Base-by-base conservation (phyloP, 2,888 invertebrate species). In the Aquatica leii region DNA sequence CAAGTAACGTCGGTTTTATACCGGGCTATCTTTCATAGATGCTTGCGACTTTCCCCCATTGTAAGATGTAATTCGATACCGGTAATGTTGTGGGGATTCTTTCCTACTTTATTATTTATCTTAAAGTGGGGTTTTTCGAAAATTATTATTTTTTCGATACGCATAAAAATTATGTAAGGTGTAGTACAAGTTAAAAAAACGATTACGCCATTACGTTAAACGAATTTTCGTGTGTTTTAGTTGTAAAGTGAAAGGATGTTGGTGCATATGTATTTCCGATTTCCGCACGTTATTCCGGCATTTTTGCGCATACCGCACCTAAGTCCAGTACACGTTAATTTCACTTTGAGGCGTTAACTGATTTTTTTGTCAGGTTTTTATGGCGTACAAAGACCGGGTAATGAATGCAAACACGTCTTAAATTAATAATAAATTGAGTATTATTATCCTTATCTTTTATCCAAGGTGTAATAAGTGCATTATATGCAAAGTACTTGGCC, bases 1-100 rank as follows among this genome's bases (percentile, higher is more conserved):
- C 70, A 70, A 69, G 67, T 64, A 69, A 67, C 62, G 68, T 68
- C 66, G 69, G 74, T 77, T 80, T 74, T 80, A 80, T 80, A 80
- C 74, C 71, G 69, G 70, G 68, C 72, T 74, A 74, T 76, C 72
- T 76, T 78, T 74, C 66, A 52, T 67, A 65, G 71, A 72, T 73
- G 74, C 73, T 70, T 71, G 70, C 66, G 71, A 66, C 71, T 72
- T 76, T 76, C 76, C 78, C 79, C 78, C 77, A 56, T 62, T 67
- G 55, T 20, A 46, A 58, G 53, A 56, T 59, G 51, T 56, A 15
- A 41, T 12, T 46, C 11, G 4, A 3, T 46, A 20, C 17, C 46
- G 41, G 46, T 24, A 24, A 2, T 4, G 4, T 4, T 24, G 24
- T 24, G 20, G 15, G 46, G 46, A 18, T 46, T 46, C 18, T 9